These are phyloP conservation scores for Noctua janthina DNA, from an alignment of 2,888 invertebrate genomes.

Conservation along the genomic window DNA sequence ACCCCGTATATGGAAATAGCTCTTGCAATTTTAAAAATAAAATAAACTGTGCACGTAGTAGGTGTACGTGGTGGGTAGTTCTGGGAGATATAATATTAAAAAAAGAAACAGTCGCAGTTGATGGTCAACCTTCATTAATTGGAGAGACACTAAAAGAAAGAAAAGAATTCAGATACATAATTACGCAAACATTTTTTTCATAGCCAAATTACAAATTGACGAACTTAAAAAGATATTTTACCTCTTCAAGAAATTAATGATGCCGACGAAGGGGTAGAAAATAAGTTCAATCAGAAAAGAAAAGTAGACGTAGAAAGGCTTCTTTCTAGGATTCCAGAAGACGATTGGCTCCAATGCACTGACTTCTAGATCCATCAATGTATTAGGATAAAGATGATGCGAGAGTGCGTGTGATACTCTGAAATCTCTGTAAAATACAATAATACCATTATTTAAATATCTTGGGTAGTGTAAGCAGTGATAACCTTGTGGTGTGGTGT, in stretches of 20 bases:
- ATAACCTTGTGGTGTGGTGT: no score
- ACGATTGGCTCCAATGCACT: constrained; percentile 92
- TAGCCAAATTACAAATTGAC: not conserved
- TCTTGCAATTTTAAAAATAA: not conserved
- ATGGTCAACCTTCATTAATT: not conserved
- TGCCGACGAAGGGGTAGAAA: constrained; percentile 80
- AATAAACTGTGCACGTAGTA: not conserved
- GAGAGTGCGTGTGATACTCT: constrained; percentile 94
- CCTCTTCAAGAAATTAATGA: constrained; percentile 84
- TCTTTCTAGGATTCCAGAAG: constrained; percentile 91
- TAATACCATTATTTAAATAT: not conserved
- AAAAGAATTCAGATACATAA: not conserved
- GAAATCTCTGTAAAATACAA: constrained; percentile 90
- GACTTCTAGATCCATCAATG: constrained; percentile 93
- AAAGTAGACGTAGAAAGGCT: constrained; percentile 84
- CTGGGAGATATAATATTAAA: not conserved
- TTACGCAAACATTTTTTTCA: not conserved
- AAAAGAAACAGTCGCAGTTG: not conserved
- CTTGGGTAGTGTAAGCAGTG: not conserved
- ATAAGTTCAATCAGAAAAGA: constrained; percentile 86
- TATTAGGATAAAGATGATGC: constrained; percentile 95
- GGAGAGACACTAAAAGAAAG: not conserved
- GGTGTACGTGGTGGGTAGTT: no score
- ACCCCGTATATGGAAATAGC: not conserved
- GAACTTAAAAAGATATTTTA: constrained; percentile 62